Evolutionary conservation across 2,797 vertebrate genomes (phyloP), one percentile per base, ranked within the genome.

Genomic region (Sebastes trivittatus): DNA sequence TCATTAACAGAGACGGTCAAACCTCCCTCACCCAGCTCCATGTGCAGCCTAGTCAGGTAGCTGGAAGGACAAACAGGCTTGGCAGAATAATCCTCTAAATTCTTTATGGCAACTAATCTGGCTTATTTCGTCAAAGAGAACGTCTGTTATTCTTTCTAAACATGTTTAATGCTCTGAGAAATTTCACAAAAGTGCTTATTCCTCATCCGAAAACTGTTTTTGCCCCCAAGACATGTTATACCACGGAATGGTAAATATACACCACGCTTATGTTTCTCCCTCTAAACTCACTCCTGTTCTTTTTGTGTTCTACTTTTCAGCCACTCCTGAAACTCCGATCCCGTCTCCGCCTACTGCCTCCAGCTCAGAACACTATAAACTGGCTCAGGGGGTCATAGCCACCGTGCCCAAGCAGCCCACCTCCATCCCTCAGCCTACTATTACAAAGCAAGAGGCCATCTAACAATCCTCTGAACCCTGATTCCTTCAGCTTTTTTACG

Each of bases 401-500:
- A 97, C 97, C 0, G 95, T 97, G 46, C 95, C 98, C 68, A 99
- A 99, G 92, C 98, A 98, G 88, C 96, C 97, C 2, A 97, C 94
- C 25, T 97, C 98, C 86, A 97, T 98, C 90, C 96, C 96, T 38
- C 98, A 97, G 84, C 95, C 97, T 0, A 96, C 98, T 81, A 98
- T 99, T 94, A 98, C 98, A 23, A 99, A 99, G 94, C 98, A 99
- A 86, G 98, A 99, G 91, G 96, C 97, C 91, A 98, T 99, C 91
- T 99, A 97, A 92, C 80, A 73, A 25, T 59, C 69, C 10, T 59
- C 77, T 54, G n/a, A 76, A 59, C 52, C 32, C 58, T 67, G 38
- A 68, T 75, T 73, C 62, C 79, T 78, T 85, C 59, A 77, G 60
- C 60, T 83, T 77, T 82, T 69, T 55, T 81, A 74, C 80, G 77